Conservation (phyloP, 37 sponge, comb jelly and placozoan genomes). For the Petrosia ficiformis region DNA sequence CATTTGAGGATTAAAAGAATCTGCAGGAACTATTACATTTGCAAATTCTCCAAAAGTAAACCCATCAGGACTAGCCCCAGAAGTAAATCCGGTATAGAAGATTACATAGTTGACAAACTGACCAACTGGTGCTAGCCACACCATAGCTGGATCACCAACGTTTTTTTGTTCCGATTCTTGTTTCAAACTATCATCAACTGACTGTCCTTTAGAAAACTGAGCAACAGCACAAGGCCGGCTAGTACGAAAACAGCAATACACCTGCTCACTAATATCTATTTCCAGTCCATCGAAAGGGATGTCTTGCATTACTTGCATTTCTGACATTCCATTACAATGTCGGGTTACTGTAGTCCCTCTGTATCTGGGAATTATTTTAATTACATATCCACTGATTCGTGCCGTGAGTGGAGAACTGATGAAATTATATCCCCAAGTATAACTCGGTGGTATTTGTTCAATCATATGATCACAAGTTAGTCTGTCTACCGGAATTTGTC, state of each 20-base stretch:
- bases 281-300: too few species aligned
- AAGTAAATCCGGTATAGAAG: background rate
- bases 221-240: constrained; percentile 31
- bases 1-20: constrained; percentile 20
- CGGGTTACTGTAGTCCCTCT: too few species aligned
- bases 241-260: constrained; percentile 45
- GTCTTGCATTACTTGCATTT: too few species aligned
- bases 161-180: background rate
- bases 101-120: constrained; percentile 43
- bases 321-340: too few species aligned
- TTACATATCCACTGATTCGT: too few species aligned
- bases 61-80: background rate
- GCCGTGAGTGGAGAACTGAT: too few species aligned
- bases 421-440: too few species aligned
- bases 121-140: constrained; percentile 22
- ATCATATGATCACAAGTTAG: too few species aligned
- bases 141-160: constrained; percentile 50
- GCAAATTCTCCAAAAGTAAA: background rate
- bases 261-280: background rate
- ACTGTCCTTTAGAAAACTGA: constrained; percentile 46
- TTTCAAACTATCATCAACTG: constrained; percentile 4
- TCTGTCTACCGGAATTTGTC: too few species aligned
- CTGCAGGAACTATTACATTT: constrained; percentile 2
- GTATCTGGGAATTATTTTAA: too few species aligned
- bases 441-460: too few species aligned